Evolutionary conservation across 2,888 invertebrate genomes (phyloP).

Genomic region (Cloeon dipterum): DNA sequence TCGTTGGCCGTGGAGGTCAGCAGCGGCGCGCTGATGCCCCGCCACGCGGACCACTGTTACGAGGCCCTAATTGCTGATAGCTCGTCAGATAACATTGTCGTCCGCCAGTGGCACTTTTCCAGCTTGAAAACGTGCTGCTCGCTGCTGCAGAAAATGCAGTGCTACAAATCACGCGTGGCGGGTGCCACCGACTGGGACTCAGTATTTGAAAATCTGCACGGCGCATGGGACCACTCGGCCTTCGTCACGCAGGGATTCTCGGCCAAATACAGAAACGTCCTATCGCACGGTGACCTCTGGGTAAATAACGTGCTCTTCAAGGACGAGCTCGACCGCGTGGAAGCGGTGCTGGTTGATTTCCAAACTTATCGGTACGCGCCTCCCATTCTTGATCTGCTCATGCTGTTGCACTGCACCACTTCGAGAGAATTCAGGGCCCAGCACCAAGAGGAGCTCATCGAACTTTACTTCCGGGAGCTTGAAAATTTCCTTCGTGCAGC

Average conservation of each 20-base stretch:
- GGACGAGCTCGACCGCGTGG: neutral
- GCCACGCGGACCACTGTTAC: neutral
- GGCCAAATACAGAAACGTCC: neutral
- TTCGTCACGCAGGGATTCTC: neutral
- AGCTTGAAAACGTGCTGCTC: no score
- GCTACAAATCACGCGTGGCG: no score
- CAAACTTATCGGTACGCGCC: constrained; percentile 1
- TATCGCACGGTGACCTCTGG: constrained; percentile 1
- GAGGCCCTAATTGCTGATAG: no score
- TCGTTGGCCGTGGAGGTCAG: neutral
- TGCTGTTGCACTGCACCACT: neutral
- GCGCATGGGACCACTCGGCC: neutral
- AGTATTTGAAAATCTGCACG: neutral
- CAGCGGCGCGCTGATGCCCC: neutral
- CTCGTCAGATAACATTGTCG: no score
- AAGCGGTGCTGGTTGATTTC: neutral
- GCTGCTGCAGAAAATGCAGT: neutral
- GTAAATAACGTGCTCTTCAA: neutral
- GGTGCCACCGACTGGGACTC: neutral
- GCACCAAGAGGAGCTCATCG: neutral
- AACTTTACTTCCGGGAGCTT: no score
- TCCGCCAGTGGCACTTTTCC: no score
- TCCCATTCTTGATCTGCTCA: neutral
- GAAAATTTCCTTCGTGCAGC: no score
- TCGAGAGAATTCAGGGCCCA: neutral